phyloP scores from a whole-genome alignment of 1,140 invertebrate species.

The Aphidius ervi region DNA sequence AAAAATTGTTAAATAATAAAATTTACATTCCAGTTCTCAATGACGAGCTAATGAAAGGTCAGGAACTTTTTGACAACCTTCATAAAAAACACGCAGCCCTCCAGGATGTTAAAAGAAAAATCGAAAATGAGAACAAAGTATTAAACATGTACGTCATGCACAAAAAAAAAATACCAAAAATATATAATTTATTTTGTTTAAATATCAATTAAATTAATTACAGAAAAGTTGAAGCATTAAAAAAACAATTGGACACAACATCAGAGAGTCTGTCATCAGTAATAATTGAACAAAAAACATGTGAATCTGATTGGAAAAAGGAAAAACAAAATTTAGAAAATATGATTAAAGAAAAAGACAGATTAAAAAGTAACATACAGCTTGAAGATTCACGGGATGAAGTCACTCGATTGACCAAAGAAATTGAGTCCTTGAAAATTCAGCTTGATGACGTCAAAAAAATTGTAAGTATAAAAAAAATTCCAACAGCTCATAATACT shows the following conservation, averaged over 20 bases:
- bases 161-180: background rate
- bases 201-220: background rate
- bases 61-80: constrained; percentile 73
- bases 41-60: constrained; percentile 60
- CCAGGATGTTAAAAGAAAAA: constrained; percentile 74
- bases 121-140: constrained; percentile 73
- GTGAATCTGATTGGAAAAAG: constrained; percentile 59
- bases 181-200: background rate
- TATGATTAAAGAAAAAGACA: constrained; percentile 61
- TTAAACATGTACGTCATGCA: constrained; percentile 52
- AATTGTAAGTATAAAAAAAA: constrained; percentile 28
- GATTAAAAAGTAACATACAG: constrained; percentile 46
- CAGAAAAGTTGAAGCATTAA: constrained; percentile 50
- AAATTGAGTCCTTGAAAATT: constrained; percentile 67
- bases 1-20: no score
- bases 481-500: background rate
- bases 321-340: constrained; percentile 72
- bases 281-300: constrained; percentile 42
- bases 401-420: constrained; percentile 67
- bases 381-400: constrained; percentile 72
- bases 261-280: constrained; percentile 25
- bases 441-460: constrained; percentile 61
- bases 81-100: constrained; percentile 76
- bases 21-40: constrained; percentile 60
- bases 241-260: constrained; percentile 58